Percentiles rank a stretch among this genome's conserved stretches.
Evolutionary conservation across 2,888 invertebrate species (phyloP).

Genomic region (Dynastes hyllus): DNA sequence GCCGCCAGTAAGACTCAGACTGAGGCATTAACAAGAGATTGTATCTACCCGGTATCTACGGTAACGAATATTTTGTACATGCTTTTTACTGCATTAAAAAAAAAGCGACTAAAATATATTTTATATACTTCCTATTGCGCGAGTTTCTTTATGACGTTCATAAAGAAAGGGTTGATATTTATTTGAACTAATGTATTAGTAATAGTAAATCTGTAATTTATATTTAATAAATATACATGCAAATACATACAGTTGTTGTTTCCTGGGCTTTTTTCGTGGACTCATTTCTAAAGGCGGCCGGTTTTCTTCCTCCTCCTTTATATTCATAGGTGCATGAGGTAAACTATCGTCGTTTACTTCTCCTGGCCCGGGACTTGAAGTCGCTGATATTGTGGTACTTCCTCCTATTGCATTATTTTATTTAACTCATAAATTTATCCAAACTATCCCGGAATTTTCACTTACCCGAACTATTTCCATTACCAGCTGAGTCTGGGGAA

Average conservation of each 20-base stretch:
- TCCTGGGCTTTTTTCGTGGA: constrained; percentile 93
- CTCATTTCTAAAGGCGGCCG: constrained; percentile 77
- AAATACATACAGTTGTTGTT: constrained; percentile 86
- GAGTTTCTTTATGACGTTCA: no score
- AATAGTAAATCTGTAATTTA: no score
- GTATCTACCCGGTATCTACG: no score
- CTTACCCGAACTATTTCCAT: constrained; percentile 69
- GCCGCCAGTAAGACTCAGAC: no score
- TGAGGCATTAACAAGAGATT: no score
- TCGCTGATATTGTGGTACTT: constrained; percentile 91
- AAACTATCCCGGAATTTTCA: neutral
- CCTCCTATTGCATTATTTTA: constrained; percentile 71
- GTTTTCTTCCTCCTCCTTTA: constrained; percentile 70
- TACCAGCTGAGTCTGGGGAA: constrained; percentile 70
- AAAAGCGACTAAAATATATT: no score
- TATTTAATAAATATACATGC: no score
- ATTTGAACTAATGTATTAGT: no score
- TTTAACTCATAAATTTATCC: neutral
- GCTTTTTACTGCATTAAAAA: no score
- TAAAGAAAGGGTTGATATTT: no score
- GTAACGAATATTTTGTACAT: no score
- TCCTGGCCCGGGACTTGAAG: constrained; percentile 83
- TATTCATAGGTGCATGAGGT: constrained; percentile 64
- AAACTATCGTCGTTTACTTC: constrained; percentile 74
- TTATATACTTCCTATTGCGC: no score